Percentiles rank a stretch among this genome's conserved stretches.
phyloP scores from a whole-genome alignment of 2,113 vertebrate species.

The Onychostoma macrolepis region DNA sequence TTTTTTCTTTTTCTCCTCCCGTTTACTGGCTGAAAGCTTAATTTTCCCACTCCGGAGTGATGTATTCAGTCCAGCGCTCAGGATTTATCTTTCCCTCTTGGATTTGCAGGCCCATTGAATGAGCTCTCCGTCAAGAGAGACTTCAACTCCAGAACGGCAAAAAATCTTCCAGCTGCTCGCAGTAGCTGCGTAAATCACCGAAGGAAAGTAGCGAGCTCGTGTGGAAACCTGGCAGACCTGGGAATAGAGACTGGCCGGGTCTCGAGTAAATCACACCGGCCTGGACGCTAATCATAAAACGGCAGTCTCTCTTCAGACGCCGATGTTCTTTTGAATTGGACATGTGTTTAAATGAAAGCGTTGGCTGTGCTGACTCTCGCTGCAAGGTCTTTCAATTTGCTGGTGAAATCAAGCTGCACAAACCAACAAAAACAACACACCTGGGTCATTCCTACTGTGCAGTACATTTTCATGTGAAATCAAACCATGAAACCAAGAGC shows the following conservation, averaged over 20 bases:
- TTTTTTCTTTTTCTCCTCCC: neutral
- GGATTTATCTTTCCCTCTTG: conserved; percentile 65
- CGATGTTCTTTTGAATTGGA: conserved; percentile 32
- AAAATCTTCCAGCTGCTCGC: conserved; percentile 60
- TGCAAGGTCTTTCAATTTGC: conserved; percentile 4
- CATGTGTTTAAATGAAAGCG: conserved; percentile 28
- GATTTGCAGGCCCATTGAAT: conserved; percentile 60
- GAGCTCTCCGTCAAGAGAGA: conserved; percentile 64
- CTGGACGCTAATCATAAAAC: conserved; percentile 26
- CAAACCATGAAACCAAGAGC: neutral
- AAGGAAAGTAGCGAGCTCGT: conserved; percentile 53
- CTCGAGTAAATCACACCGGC: conserved; percentile 56
- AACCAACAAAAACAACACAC: neutral
- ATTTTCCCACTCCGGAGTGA: conserved; percentile 42
- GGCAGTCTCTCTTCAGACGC: conserved; percentile 32
- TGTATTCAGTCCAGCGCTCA: conserved; percentile 54
- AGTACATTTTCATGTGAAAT: neutral
- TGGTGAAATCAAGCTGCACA: neutral
- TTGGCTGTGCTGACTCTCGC: neutral
- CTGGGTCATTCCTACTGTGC: conserved; percentile 2
- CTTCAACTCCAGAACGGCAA: conserved; percentile 57
- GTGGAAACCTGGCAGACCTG: conserved; percentile 53
- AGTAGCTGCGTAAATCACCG: conserved; percentile 64
- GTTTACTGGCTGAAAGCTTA: conserved; percentile 57
- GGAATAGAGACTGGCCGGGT: conserved; percentile 27